phyloP scores from a whole-genome alignment of 2,888 invertebrate species.

The Eremobia ochroleuca region DNA sequence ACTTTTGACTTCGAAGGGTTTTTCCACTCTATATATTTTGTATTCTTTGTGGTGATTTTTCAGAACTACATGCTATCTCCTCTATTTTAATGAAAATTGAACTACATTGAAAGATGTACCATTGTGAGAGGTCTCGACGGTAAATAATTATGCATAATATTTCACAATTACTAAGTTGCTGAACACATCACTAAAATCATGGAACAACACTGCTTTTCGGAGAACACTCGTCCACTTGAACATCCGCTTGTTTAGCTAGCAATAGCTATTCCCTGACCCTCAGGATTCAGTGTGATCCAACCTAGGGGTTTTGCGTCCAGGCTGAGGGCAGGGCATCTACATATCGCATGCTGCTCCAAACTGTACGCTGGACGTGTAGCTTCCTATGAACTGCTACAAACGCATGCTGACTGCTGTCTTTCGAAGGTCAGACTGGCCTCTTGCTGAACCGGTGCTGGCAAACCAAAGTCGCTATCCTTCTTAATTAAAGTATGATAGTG shows the following conservation, averaged over 20 bases:
- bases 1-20: conserved; percentile 49
- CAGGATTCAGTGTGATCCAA: not conserved
- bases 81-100: not conserved
- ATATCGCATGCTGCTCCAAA: not conserved
- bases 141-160: too few relatives aligned
- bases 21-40: conserved; percentile 12
- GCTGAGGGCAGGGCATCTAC: not conserved
- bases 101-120: not conserved
- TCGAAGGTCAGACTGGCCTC: too few relatives aligned
- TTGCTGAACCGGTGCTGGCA: too few relatives aligned
- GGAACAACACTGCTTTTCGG: not conserved
- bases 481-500: too few relatives aligned
- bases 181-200: not conserved
- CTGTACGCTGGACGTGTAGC: not conserved
- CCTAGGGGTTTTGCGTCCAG: not conserved
- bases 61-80: not conserved
- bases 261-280: not conserved
- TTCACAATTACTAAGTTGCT: not conserved
- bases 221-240: not conserved
- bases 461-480: too few relatives aligned
- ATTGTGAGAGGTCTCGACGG: not conserved
- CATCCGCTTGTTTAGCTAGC: too few relatives aligned
- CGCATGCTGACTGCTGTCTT: too few relatives aligned
- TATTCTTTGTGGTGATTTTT: not conserved
- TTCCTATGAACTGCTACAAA: not conserved